A percentile compares a stretch with the other conserved stretches of the same genome.
These are phyloP conservation scores for Exocentrus adspersus DNA, from an alignment of 2,888 invertebrate genomes.

Conservation along the genomic window DNA sequence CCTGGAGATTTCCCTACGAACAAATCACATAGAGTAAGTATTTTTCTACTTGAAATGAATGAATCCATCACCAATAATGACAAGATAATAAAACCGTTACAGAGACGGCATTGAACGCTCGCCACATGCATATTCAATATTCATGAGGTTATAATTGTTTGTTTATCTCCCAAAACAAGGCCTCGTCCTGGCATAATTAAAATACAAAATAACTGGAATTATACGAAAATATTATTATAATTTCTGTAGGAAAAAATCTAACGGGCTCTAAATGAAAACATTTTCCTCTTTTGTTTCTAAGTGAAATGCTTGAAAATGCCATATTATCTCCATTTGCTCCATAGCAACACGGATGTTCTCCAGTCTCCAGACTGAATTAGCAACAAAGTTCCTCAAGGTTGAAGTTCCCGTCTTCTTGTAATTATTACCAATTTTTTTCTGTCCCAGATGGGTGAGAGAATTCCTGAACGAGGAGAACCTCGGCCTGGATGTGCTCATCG, in stretches of 20 bases:
- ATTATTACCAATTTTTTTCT: not conserved
- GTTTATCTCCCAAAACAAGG: not conserved
- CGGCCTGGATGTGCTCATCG: constrained; percentile 95
- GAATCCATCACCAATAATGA: too few relatives aligned
- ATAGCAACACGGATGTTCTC: too few relatives aligned
- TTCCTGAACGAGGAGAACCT: constrained; percentile 96
- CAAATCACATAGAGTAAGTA: constrained; percentile 98
- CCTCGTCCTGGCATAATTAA: not conserved
- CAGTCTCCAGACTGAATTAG: too few relatives aligned
- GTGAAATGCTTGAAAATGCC: too few relatives aligned
- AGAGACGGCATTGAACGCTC: not conserved
- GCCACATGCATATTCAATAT: not conserved
- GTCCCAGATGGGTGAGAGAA: constrained; percentile 94
- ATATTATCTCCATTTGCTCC: too few relatives aligned
- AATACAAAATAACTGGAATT: not conserved
- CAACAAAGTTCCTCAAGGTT: too few relatives aligned
- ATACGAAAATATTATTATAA: too few relatives aligned
- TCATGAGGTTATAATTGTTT: not conserved
- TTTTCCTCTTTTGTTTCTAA: too few relatives aligned
- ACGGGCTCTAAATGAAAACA: too few relatives aligned
- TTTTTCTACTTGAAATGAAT: constrained; percentile 8
- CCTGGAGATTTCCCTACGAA: constrained; percentile 97
- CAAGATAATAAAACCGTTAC: too few relatives aligned
- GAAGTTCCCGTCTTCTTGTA: too few relatives aligned
- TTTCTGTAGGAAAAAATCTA: too few relatives aligned